phyloP scores from a whole-genome alignment of 2,113 vertebrate genomes.

The Carassius auratus region DNA sequence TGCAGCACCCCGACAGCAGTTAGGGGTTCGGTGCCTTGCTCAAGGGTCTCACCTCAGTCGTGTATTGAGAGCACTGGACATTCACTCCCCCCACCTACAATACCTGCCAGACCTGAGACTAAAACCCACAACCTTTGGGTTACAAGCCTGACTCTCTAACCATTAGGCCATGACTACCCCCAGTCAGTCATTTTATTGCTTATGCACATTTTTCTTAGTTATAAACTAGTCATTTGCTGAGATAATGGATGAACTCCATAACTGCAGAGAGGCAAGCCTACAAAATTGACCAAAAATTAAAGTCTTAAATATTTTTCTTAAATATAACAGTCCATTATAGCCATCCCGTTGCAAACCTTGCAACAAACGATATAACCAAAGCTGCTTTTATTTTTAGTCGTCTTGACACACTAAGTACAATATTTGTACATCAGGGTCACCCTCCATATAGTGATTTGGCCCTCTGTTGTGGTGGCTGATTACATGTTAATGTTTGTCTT shows the following conservation, averaged over 20 bases:
- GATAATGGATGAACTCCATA: neutral
- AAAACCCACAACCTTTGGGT: too few relatives aligned
- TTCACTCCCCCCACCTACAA: too few relatives aligned
- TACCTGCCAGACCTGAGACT: too few relatives aligned
- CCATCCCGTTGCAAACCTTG: neutral
- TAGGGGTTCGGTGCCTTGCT: too few relatives aligned
- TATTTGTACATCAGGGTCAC: neutral
- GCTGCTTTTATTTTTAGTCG: neutral
- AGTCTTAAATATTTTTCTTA: neutral
- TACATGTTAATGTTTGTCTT: neutral
- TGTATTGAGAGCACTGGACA: too few relatives aligned
- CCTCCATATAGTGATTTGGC: neutral
- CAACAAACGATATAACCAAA: neutral
- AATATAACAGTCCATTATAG: neutral
- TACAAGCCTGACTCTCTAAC: too few relatives aligned
- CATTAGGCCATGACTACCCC: too few relatives aligned
- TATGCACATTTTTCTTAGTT: neutral
- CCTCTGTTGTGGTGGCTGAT: neutral
- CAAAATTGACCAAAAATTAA: neutral
- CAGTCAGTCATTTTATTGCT: too few relatives aligned
- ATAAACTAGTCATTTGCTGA: neutral
- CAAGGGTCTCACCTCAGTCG: too few relatives aligned
- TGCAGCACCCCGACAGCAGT: too few relatives aligned
- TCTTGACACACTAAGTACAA: neutral
- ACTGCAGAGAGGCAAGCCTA: neutral